Percentiles rank a stretch among this genome's conserved stretches.
Conservation (phyloP, 2,113 vertebrate species). For the Ancistrus triradiatus region DNA sequence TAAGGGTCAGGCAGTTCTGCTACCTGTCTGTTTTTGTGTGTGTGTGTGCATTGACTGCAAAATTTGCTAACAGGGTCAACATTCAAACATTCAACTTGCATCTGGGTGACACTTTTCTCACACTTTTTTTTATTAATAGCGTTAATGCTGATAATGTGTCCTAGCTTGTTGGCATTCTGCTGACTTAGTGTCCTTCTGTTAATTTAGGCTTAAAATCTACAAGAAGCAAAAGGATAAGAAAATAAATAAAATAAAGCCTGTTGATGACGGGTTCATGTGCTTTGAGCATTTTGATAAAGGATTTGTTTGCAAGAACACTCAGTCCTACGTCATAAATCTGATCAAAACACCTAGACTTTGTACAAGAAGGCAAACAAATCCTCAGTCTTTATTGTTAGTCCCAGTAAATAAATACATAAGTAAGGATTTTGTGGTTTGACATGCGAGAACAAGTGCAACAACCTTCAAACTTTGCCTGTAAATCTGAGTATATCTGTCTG, state of each 20-base stretch:
- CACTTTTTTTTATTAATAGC: no score
- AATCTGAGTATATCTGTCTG: conserved; percentile 9
- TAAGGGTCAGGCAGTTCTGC: no score
- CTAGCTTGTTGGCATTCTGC: no score
- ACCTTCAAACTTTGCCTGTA: not conserved
- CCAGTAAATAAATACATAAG: conserved; percentile 10
- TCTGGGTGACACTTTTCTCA: no score
- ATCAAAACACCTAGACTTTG: not conserved
- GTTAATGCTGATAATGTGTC: no score
- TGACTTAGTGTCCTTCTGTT: no score
- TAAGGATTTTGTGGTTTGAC: conserved; percentile 20
- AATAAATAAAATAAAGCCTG: not conserved
- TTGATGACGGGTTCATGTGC: not conserved
- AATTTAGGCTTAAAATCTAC: not conserved
- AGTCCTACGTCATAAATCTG: not conserved
- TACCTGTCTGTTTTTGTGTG: no score
- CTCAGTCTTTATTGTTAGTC: not conserved
- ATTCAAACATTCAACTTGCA: no score
- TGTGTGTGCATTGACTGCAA: no score
- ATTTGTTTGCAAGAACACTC: conserved; percentile 11
- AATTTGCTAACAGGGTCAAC: no score
- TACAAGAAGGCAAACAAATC: conserved; percentile 4
- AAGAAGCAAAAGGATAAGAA: not conserved
- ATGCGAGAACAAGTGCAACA: conserved; percentile 23
- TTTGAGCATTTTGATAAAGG: not conserved